These are phyloP conservation scores for Arion vulgaris DNA, from an alignment of 1,140 invertebrate species.

Conservation along the genomic window DNA sequence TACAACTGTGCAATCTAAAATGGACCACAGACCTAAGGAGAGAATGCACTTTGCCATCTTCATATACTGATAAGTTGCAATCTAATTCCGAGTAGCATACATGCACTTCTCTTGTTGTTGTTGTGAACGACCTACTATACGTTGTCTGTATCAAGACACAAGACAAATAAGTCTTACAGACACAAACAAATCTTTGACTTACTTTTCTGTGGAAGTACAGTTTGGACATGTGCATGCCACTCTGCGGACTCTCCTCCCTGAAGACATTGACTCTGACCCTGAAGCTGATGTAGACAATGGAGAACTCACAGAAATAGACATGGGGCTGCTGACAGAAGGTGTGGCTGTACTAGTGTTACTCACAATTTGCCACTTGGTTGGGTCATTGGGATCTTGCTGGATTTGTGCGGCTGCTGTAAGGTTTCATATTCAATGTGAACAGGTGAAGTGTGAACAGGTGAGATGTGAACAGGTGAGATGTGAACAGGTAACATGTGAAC, in stretches of 20 bases:
- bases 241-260: conserved; percentile 77
- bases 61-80: too few species aligned
- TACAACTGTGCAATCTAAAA: too few species aligned
- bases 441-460: too few species aligned
- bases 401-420: conserved; percentile 60
- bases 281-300: conserved; percentile 50
- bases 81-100: too few species aligned
- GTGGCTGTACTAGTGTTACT: conserved; percentile 44
- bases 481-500: too few species aligned
- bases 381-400: conserved; percentile 80
- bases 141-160: too few species aligned
- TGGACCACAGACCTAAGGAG: too few species aligned
- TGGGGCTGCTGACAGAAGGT: conserved; percentile 49
- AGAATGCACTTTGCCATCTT: too few species aligned
- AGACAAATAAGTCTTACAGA: too few species aligned
- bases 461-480: too few species aligned
- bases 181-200: conserved; percentile 70
- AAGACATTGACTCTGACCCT: conserved; percentile 46
- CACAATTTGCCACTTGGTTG: conserved; percentile 82
- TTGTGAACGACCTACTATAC: too few species aligned
- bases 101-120: too few species aligned
- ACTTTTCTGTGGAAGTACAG: conserved; percentile 84
- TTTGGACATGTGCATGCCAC: conserved; percentile 98
- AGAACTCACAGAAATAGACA: conserved; percentile 42
- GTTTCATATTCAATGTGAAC: background rate